Evolutionary conservation across 2,888 invertebrate species (phyloP).

Genomic region (Caenorhabditis sp.): DNA sequence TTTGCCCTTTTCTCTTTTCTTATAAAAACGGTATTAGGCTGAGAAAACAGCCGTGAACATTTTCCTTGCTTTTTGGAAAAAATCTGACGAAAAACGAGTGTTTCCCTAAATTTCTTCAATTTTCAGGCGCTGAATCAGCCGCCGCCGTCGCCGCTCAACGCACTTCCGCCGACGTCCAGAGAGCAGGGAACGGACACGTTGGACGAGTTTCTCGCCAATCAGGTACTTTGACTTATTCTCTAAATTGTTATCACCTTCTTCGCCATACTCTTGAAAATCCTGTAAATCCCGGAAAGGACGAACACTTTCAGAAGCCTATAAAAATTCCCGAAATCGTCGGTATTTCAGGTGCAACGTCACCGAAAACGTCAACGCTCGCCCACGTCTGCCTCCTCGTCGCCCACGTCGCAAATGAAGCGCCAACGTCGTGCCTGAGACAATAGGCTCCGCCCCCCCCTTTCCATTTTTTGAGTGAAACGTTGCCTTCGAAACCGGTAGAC

Average conservation of each 20-base stretch:
- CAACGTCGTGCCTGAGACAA: conserved; percentile 52
- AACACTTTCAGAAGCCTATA: background rate
- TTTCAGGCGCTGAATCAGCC: conserved; percentile 41
- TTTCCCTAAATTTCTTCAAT: background rate
- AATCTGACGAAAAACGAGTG: background rate
- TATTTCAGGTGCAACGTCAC: conserved; percentile 72
- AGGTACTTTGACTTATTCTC: conserved; percentile 16
- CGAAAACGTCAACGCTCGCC: conserved; percentile 74
- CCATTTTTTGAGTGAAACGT: conserved; percentile 5
- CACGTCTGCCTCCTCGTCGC: conserved; percentile 37
- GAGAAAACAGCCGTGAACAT: background rate
- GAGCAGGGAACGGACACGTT: conserved; percentile 1
- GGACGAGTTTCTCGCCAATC: conserved; percentile 41
- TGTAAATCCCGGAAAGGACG: too few species aligned
- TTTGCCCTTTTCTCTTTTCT: conserved; percentile 14
- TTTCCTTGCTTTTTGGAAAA: background rate
- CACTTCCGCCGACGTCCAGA: conserved; percentile 8
- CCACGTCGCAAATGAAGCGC: conserved; percentile 62
- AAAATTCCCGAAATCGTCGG: background rate
- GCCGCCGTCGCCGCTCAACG: conserved; percentile 1
- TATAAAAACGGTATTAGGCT: too few species aligned
- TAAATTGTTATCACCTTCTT: too few species aligned
- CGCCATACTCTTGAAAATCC: too few species aligned
- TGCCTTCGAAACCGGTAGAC: too few species aligned
- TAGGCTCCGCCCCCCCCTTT: background rate